Percentiles rank a stretch among this genome's conserved stretches.
phyloP scores from a whole-genome alignment of 2,113 vertebrate genomes.

The Odocoileus virginianus region DNA sequence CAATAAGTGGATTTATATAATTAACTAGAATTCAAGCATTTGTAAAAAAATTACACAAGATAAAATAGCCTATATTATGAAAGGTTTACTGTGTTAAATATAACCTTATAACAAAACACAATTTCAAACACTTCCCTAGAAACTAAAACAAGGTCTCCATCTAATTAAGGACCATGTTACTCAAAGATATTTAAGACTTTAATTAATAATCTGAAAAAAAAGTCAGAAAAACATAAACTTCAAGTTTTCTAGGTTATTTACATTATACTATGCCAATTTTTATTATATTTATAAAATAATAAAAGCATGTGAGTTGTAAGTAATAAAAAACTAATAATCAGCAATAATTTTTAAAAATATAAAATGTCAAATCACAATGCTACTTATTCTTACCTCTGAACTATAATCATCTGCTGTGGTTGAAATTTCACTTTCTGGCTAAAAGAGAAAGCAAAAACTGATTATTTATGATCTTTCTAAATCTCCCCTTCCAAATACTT shows the following conservation, averaged over 20 bases:
- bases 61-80: background rate
- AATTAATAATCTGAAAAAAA: background rate
- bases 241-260: background rate
- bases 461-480: slow-evolving; percentile 30
- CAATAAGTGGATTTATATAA: background rate
- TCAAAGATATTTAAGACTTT: background rate
- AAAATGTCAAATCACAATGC: slow-evolving; percentile 12
- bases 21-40: background rate
- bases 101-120: background rate
- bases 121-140: background rate
- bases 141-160: background rate
- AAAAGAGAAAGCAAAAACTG: slow-evolving; percentile 72
- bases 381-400: slow-evolving; percentile 90
- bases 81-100: slow-evolving; percentile 37
- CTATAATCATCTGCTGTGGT: slow-evolving; percentile 95
- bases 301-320: background rate
- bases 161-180: background rate
- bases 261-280: background rate
- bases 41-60: slow-evolving; percentile 20
- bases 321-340: slow-evolving; percentile 11
- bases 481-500: background rate
- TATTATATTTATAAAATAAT: slow-evolving; percentile 21
- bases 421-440: slow-evolving; percentile 94
- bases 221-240: background rate
- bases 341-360: background rate